Percentiles rank a stretch among this genome's conserved stretches.
These are phyloP conservation scores for Drosophila nigritarsus DNA, from an alignment of 2,888 invertebrate genomes.

Conservation along the genomic window DNA sequence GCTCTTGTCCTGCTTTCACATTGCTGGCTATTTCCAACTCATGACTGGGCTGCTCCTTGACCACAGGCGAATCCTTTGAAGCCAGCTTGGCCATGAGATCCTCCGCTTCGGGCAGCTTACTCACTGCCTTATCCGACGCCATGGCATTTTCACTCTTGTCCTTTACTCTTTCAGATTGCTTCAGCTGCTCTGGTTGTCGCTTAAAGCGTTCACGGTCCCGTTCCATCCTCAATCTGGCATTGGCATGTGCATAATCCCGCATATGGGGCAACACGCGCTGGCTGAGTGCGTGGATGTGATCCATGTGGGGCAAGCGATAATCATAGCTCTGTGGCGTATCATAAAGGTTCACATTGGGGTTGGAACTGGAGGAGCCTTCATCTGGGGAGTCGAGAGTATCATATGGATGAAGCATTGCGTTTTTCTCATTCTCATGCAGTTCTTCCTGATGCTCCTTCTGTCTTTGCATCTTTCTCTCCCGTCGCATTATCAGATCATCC, in stretches of 20 bases:
- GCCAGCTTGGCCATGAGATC: constrained; percentile 11
- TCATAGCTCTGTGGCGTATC: constrained; percentile 57
- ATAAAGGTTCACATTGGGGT: background rate
- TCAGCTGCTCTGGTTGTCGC: constrained; percentile 28
- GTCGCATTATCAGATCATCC: constrained; percentile 56
- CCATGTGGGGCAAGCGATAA: constrained; percentile 42
- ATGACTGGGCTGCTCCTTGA: background rate
- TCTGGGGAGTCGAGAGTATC: constrained; percentile 6
- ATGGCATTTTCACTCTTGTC: background rate
- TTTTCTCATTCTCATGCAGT: constrained; percentile 7
- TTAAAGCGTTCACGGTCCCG: constrained; percentile 44
- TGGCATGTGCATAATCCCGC: constrained; percentile 43
- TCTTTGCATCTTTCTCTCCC: constrained; percentile 39
- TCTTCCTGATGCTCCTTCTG: constrained; percentile 13
- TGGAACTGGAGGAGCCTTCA: background rate
- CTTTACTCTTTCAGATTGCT: background rate
- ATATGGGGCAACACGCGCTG: constrained; percentile 38
- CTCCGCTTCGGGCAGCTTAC: constrained; percentile 9
- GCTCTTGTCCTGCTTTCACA: constrained; percentile 6
- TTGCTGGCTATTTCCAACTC: background rate
- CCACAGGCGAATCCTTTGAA: background rate
- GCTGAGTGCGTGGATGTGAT: constrained; percentile 30
- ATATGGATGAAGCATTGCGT: background rate
- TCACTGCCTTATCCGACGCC: background rate
- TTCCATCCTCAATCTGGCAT: constrained; percentile 23